These are phyloP conservation scores for Drosophila engyochracea DNA, from an alignment of 2,888 invertebrate genomes.

Conservation along the genomic window DNA sequence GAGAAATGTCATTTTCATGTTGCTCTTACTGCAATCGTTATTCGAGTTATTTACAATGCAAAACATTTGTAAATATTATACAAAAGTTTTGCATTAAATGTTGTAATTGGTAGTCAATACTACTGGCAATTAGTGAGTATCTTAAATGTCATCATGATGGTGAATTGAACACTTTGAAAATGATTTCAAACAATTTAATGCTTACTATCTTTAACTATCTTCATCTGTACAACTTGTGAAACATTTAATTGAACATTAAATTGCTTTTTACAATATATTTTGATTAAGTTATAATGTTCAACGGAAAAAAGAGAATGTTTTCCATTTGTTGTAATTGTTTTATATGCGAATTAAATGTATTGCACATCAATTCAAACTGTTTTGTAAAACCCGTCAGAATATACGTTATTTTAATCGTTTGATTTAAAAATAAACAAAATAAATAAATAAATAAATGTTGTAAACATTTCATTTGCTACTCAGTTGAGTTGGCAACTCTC, in stretches of 20 bases:
- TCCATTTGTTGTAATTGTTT: background rate
- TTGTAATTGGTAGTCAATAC: conserved; percentile 28
- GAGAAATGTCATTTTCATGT: conserved; percentile 72
- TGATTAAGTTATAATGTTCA: background rate
- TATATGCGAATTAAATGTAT: background rate
- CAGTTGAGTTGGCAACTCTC: conserved; percentile 53
- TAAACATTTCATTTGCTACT: conserved; percentile 9
- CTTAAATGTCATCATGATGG: background rate
- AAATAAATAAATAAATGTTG: conserved; percentile 28
- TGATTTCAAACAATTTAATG: background rate
- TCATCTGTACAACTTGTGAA: background rate
- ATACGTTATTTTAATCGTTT: background rate
- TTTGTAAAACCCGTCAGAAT: background rate
- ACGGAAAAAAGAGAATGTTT: background rate
- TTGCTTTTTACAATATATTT: background rate
- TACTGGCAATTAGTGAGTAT: background rate
- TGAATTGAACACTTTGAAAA: background rate
- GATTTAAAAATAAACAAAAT: background rate
- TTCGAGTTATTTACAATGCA: conserved; percentile 49
- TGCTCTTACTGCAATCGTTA: conserved; percentile 27
- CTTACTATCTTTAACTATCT: background rate
- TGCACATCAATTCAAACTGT: background rate
- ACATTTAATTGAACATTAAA: background rate
- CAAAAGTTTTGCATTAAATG: conserved; percentile 71
- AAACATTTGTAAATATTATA: conserved; percentile 76